Evolutionary conservation across 2,113 vertebrate genomes (phyloP).

Genomic region (Cololabis saira): DNA sequence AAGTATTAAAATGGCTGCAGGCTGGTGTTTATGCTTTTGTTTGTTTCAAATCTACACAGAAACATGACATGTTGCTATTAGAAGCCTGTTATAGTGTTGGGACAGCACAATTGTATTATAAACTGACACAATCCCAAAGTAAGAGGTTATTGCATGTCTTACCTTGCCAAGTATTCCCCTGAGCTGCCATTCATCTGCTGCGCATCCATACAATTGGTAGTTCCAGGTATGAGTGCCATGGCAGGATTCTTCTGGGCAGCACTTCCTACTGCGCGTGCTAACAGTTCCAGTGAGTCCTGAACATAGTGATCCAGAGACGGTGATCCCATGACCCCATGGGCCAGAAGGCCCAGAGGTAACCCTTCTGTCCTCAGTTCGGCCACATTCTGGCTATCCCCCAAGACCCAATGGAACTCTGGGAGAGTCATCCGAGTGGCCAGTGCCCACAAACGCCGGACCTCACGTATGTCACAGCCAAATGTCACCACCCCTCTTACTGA

Average conservation of each 20-base stretch:
- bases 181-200: constrained; percentile 88
- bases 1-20: too few relatives aligned
- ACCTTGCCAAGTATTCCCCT: constrained; percentile 95
- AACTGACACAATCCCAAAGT: background rate
- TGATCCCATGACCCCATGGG: constrained; percentile 90
- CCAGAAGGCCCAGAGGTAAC: constrained; percentile 90
- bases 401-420: constrained; percentile 91
- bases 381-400: constrained; percentile 95
- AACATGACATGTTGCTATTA: background rate
- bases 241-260: constrained; percentile 90
- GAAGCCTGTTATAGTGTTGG: background rate
- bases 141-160: constrained; percentile 34
- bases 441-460: constrained; percentile 87
- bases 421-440: constrained; percentile 81
- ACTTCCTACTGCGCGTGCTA: constrained; percentile 90
- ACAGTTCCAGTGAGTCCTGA: constrained; percentile 92
- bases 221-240: constrained; percentile 92
- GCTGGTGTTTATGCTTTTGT: too few relatives aligned
- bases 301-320: constrained; percentile 92
- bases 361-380: constrained; percentile 93
- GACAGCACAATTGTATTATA: constrained; percentile 5
- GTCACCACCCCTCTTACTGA: constrained; percentile 89
- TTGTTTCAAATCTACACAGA: background rate
- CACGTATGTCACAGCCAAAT: constrained; percentile 93
- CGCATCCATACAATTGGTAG: constrained; percentile 92